Conservation (phyloP, 2,113 vertebrate species). For the Callaeas wilsoni region DNA sequence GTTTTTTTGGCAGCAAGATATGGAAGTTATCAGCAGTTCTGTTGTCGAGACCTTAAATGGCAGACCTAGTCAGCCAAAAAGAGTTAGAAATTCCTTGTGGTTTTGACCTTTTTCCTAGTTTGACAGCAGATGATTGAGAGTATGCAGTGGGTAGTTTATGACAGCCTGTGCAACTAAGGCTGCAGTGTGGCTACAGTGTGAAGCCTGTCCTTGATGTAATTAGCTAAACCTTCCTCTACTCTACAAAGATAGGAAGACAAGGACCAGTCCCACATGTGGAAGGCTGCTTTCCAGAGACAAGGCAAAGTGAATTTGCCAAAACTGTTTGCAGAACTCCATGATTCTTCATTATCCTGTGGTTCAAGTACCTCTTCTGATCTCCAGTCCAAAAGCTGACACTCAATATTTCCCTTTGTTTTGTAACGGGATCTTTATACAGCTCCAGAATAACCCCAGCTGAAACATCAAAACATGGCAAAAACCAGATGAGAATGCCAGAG, state of each 20-base stretch:
- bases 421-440: not conserved
- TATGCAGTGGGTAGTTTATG: not conserved
- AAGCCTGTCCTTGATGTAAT: not conserved
- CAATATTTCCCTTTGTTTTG: not conserved
- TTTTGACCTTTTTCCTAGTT: conserved; percentile 26
- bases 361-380: conserved; percentile 38
- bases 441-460: conserved; percentile 17
- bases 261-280: conserved; percentile 27
- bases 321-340: not conserved
- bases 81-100: conserved; percentile 40
- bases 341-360: conserved; percentile 7
- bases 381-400: conserved; percentile 22
- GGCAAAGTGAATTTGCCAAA: conserved; percentile 10
- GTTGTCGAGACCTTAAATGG: conserved; percentile 2
- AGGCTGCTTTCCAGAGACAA: conserved; percentile 11
- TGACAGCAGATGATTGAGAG: conserved; percentile 23
- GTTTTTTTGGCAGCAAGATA: not conserved
- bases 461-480: conserved; percentile 11
- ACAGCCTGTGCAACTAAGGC: not conserved
- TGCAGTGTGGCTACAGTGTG: not conserved
- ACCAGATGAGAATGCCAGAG: not conserved
- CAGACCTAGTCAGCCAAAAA: not conserved
- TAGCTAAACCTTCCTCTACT: not conserved
- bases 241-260: not conserved
- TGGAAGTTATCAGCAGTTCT: conserved; percentile 22